A percentile compares a stretch with the other conserved stretches of the same genome.
These are phyloP conservation scores for Frankliniella fusca DNA, from an alignment of 2,888 invertebrate genomes.

Conservation along the genomic window DNA sequence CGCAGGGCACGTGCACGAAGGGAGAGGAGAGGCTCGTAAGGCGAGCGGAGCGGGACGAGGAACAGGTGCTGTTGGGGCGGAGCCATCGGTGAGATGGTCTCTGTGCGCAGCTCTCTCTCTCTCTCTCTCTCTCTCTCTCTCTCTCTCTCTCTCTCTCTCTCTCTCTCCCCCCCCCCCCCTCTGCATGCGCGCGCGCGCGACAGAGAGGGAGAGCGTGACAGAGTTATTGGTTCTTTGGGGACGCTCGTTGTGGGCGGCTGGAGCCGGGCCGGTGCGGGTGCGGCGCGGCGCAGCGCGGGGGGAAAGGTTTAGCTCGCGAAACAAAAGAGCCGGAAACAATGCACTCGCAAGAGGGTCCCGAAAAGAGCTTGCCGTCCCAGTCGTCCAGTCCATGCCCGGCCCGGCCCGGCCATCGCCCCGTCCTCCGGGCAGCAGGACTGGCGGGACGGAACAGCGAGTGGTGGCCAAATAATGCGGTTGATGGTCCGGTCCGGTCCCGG, in stretches of 20 bases:
- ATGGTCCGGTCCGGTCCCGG: not conserved
- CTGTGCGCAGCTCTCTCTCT: too few species aligned
- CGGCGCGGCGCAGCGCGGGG: too few species aligned
- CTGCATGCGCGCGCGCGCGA: not conserved
- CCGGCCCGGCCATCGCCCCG: too few species aligned
- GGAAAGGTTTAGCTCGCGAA: not conserved
- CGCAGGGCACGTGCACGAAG: too few species aligned
- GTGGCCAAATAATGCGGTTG: not conserved
- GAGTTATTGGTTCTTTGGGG: not conserved
- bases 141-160: not conserved
- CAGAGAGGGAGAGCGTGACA: slow-evolving; percentile 27
- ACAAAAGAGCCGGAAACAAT: slow-evolving; percentile 6
- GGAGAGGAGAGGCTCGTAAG: too few species aligned
- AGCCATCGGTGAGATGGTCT: too few species aligned
- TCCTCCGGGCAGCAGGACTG: too few species aligned
- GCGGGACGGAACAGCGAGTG: not conserved
- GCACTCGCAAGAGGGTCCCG: not conserved
- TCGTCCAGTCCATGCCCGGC: too few species aligned
- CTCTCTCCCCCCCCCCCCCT: not conserved
- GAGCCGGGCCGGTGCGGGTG: not conserved
- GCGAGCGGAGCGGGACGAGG: too few species aligned
- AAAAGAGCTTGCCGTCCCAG: not conserved
- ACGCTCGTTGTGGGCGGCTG: not conserved
- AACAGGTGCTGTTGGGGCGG: too few species aligned
- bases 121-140: too few species aligned